phyloP scores from a whole-genome alignment of 2,113 vertebrate genomes.

The Barnardius zonarius region DNA sequence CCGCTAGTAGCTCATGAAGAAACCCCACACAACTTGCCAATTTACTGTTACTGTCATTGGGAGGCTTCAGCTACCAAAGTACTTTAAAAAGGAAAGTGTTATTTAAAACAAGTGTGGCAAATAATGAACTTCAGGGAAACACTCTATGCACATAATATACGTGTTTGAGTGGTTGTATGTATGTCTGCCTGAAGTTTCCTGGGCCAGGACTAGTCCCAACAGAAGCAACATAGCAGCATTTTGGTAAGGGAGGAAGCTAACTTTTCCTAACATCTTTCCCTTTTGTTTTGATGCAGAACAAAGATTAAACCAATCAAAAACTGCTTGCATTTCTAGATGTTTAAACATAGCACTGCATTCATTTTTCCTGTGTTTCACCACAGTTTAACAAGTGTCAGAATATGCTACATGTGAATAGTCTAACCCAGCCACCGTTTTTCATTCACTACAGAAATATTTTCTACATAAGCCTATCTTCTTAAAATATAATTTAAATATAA shows the following conservation, averaged over 20 bases:
- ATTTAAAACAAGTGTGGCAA: not conserved
- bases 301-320: not conserved
- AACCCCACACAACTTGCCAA: not conserved
- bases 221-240: not conserved
- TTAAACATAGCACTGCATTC: not conserved
- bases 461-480: not conserved
- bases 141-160: not conserved
- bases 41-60: not conserved
- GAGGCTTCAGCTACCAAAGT: not conserved
- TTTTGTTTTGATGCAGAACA: not conserved
- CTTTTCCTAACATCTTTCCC: not conserved
- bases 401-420: not conserved
- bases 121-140: not conserved
- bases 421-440: not conserved
- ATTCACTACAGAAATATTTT: not conserved
- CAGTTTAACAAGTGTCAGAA: not conserved
- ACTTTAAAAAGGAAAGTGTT: not conserved
- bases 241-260: not conserved
- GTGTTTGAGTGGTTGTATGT: not conserved
- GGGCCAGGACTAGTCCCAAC: not conserved
- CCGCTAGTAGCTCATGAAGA: not conserved
- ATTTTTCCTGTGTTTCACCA: not conserved
- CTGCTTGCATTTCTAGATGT: not conserved
- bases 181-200: not conserved
- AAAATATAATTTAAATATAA: constrained; percentile 31